Evolutionary conservation across 2,797 vertebrate genomes (phyloP).

Genomic region (Petrocephalus sullivani): DNA sequence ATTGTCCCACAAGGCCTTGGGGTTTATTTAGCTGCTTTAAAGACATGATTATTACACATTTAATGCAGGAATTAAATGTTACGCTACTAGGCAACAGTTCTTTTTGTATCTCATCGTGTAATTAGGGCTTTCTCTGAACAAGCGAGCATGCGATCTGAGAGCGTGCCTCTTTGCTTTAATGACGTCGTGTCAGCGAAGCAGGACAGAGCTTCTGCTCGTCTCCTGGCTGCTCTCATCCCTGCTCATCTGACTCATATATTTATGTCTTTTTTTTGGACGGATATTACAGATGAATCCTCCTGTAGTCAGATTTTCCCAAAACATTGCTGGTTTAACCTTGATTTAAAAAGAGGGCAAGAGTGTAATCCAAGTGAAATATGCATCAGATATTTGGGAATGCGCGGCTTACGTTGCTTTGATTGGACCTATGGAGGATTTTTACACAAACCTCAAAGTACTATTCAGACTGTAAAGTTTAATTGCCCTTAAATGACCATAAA

Average conservation of each 20-base stretch:
- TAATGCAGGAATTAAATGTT: constrained; percentile 28
- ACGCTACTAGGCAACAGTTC: constrained; percentile 40
- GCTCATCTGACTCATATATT: background rate
- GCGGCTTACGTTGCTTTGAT: constrained; percentile 16
- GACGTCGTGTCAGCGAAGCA: background rate
- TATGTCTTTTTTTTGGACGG: background rate
- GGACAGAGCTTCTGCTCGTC: background rate
- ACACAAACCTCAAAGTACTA: constrained; percentile 31
- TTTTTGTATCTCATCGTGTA: constrained; percentile 20
- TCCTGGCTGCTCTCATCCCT: background rate
- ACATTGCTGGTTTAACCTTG: background rate
- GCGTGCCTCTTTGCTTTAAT: background rate
- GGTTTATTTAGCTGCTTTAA: constrained; percentile 33
- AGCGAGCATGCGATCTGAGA: background rate
- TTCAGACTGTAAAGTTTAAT: constrained; percentile 33
- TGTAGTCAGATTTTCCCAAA: constrained; percentile 37
- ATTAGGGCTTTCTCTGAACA: background rate
- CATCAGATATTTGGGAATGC: constrained; percentile 19
- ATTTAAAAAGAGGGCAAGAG: background rate
- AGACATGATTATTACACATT: constrained; percentile 41
- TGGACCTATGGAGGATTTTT: constrained; percentile 16
- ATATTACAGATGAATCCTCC: constrained; percentile 23
- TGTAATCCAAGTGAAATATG: constrained; percentile 16
- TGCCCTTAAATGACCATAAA: constrained; percentile 35
- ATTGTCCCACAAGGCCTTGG: constrained; percentile 53